Evolutionary conservation across 1,140 invertebrate species (phyloP).

Genomic region (Drosophila repletoides): DNA sequence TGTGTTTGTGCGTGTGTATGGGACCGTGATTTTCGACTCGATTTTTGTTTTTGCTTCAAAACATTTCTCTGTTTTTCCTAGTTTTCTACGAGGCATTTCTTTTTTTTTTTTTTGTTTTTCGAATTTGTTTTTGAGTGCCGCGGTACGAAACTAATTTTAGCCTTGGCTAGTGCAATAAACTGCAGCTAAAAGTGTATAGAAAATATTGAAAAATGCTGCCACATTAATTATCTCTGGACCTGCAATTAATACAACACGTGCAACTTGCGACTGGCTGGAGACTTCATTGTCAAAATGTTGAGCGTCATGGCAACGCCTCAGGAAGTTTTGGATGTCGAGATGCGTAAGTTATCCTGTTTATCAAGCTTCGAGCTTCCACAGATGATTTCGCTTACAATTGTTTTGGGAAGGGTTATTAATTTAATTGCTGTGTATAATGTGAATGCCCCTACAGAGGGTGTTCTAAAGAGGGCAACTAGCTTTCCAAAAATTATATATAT

Average conservation of each 20-base stretch:
- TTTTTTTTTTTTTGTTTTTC: constrained; percentile 7
- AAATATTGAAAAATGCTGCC: constrained; percentile 7
- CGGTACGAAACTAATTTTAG: constrained; percentile 36
- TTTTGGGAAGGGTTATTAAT: neutral
- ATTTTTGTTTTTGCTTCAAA: neutral
- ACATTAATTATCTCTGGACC: neutral
- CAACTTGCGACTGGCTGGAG: neutral
- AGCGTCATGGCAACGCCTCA: constrained; percentile 30
- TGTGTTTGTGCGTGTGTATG: neutral
- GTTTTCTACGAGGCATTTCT: neutral
- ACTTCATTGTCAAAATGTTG: neutral
- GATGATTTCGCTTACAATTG: too few relatives aligned
- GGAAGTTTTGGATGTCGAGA: constrained; percentile 25
- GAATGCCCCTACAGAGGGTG: too few relatives aligned
- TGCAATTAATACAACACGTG: neutral
- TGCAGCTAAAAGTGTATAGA: constrained; percentile 14
- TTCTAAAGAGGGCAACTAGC: too few relatives aligned
- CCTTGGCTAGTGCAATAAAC: constrained; percentile 18
- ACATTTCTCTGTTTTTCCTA: neutral
- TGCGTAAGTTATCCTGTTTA: constrained; percentile 47
- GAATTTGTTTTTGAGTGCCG: constrained; percentile 12
- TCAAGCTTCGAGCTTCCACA: too few relatives aligned
- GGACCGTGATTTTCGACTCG: constrained; percentile 1
- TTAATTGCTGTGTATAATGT: neutral
- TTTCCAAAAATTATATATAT: too few relatives aligned